These are phyloP conservation scores for Hemibagrus wyckioides DNA, from an alignment of 2,113 vertebrate genomes.

Conservation along the genomic window DNA sequence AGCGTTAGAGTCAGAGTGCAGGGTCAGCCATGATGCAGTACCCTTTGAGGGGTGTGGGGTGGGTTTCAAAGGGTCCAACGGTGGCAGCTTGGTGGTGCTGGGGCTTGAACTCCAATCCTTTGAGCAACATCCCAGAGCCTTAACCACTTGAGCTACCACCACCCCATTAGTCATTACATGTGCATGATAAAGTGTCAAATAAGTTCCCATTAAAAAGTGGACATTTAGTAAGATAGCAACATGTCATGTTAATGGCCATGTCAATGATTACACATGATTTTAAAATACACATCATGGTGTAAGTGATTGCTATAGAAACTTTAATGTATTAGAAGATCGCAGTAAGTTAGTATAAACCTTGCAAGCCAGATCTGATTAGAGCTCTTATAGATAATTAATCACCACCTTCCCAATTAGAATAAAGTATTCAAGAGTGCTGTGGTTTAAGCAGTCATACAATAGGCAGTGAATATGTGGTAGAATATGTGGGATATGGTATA, in stretches of 20 bases:
- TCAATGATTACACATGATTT: not conserved
- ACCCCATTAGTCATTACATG: not conserved
- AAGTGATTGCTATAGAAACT: not conserved
- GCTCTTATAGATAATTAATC: not conserved
- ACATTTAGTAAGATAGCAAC: not conserved
- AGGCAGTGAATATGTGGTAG: not conserved
- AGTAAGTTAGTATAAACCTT: not conserved
- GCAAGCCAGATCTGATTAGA: not conserved
- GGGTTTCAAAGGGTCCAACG: too few relatives aligned
- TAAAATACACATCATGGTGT: not conserved
- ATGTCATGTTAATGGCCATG: too few relatives aligned
- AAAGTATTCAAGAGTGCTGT: not conserved
- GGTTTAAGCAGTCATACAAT: not conserved
- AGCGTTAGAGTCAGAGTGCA: too few relatives aligned
- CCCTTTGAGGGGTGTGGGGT: too few relatives aligned
- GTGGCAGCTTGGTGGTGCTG: too few relatives aligned
- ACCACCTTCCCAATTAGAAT: not conserved
- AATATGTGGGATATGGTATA: not conserved
- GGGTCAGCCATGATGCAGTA: too few relatives aligned
- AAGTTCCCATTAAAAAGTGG: not conserved
- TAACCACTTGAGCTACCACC: too few relatives aligned
- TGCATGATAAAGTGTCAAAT: not conserved
- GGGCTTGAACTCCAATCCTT: too few relatives aligned
- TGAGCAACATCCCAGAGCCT: too few relatives aligned
- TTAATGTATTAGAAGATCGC: not conserved